A percentile compares a stretch with the other conserved stretches of the same genome.
phyloP scores from a whole-genome alignment of 2,888 invertebrate species.

The Sepioteuthis lessoniana region DNA sequence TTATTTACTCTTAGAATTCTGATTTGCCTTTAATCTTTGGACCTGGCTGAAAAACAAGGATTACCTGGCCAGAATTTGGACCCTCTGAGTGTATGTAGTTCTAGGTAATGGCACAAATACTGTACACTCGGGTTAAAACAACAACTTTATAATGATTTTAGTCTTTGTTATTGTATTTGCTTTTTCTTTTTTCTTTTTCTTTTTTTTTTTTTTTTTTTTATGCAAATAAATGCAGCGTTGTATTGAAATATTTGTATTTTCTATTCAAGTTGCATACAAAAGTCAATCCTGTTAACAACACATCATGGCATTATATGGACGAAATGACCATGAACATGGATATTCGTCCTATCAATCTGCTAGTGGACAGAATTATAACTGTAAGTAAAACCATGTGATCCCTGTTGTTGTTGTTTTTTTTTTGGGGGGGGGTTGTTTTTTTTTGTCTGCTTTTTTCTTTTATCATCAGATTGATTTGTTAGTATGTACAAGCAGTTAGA shows the following conservation, averaged over 20 bases:
- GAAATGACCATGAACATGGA: constrained; percentile 62
- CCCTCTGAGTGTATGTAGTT: too few species aligned
- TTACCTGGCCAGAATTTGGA: too few species aligned
- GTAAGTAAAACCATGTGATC: not conserved
- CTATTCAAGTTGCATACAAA: not conserved
- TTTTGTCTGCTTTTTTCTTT: not conserved
- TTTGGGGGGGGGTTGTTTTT: too few species aligned
- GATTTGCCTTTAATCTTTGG: too few species aligned
- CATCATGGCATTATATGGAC: constrained; percentile 65
- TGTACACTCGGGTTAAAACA: too few species aligned
- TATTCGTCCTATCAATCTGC: constrained; percentile 58
- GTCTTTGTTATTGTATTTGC: not conserved
- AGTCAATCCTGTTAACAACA: not conserved
- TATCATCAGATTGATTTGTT: not conserved
- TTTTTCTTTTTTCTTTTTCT: too few species aligned
- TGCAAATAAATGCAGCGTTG: too few species aligned
- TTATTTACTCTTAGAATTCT: too few species aligned
- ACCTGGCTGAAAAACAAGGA: too few species aligned
- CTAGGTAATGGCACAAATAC: too few species aligned
- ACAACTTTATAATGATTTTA: not conserved
- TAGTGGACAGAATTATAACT: constrained; percentile 46
- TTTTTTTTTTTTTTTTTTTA: too few species aligned
- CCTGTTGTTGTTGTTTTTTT: too few species aligned
- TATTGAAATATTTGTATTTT: not conserved
- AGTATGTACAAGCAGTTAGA: not conserved